A percentile compares a stretch with the other conserved stretches of the same genome.
These are phyloP conservation scores for Cephalopholis sonnerati DNA, from an alignment of 2,113 vertebrate species.

Conservation along the genomic window DNA sequence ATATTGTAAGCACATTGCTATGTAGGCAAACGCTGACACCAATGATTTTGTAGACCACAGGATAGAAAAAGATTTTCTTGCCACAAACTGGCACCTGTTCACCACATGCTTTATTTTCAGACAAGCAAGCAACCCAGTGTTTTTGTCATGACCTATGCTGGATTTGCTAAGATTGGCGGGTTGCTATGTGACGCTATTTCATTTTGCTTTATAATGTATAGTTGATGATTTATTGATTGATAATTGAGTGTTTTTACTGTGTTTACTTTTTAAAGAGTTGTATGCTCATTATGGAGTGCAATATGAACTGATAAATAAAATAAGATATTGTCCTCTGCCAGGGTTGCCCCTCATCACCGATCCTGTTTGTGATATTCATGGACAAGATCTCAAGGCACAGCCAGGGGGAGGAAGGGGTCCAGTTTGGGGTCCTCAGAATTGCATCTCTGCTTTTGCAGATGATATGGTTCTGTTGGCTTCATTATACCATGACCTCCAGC, in stretches of 20 bases:
- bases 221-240: background rate
- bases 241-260: background rate
- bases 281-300: background rate
- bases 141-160: background rate
- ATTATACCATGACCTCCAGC: too few species aligned
- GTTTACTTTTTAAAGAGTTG: background rate
- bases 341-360: too few species aligned
- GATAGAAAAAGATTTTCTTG: background rate
- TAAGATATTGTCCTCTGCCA: too few species aligned
- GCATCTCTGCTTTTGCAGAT: too few species aligned
- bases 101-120: background rate
- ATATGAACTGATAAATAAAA: background rate
- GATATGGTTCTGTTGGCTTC: too few species aligned
- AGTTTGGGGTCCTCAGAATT: too few species aligned
- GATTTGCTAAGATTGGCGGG: background rate
- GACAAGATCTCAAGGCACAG: too few species aligned
- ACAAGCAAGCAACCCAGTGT: background rate
- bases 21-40: conserved; percentile 4
- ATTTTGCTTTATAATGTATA: background rate
- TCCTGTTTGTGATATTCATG: too few species aligned
- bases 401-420: too few species aligned
- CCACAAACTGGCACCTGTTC: conserved; percentile 10
- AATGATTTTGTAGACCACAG: background rate
- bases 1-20: conserved; percentile 12
- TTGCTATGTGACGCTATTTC: background rate